phyloP scores from a whole-genome alignment of 37 sponge, comb jelly and placozoan genomes.

The Dysidea cf. avara region DNA sequence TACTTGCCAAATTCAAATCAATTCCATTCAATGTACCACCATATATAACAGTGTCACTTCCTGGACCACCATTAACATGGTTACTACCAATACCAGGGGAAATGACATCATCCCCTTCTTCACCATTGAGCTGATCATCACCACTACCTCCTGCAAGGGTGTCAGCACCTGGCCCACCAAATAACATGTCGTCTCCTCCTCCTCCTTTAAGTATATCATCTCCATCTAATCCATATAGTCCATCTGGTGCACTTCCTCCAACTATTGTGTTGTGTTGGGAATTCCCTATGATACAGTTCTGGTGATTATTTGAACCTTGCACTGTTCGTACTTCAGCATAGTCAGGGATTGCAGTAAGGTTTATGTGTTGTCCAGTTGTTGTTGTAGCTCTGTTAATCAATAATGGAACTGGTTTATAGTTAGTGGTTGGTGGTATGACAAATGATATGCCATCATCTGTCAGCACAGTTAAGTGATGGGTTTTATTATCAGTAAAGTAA shows the following conservation, averaged over 20 bases:
- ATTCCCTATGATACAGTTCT: constrained; percentile 29
- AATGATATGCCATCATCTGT: no score
- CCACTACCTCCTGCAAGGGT: constrained; percentile 19
- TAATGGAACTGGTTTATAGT: no score
- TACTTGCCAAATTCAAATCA: background rate
- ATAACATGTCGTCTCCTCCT: constrained; percentile 14
- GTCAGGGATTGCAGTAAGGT: no score
- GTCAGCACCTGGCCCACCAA: constrained; percentile 30
- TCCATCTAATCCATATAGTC: no score
- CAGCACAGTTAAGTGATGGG: no score
- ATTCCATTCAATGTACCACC: constrained; percentile 13
- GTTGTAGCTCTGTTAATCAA: no score
- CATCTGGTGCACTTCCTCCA: constrained; percentile 17
- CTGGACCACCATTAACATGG: constrained; percentile 13
- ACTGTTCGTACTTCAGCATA: constrained; percentile 29
- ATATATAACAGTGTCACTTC: no score
- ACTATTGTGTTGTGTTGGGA: constrained; percentile 19
- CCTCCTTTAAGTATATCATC: constrained; percentile 21
- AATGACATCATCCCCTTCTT: constrained; percentile 18
- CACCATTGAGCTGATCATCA: no score
- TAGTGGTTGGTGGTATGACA: no score
- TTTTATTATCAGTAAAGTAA: no score
- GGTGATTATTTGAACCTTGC: constrained; percentile 5
- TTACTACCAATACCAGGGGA: constrained; percentile 12
- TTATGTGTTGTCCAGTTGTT: no score